A percentile compares a stretch with the other conserved stretches of the same genome.
Evolutionary conservation across 1,140 invertebrate genomes (phyloP).

Genomic region (Ceratosolen fusciceps): DNA sequence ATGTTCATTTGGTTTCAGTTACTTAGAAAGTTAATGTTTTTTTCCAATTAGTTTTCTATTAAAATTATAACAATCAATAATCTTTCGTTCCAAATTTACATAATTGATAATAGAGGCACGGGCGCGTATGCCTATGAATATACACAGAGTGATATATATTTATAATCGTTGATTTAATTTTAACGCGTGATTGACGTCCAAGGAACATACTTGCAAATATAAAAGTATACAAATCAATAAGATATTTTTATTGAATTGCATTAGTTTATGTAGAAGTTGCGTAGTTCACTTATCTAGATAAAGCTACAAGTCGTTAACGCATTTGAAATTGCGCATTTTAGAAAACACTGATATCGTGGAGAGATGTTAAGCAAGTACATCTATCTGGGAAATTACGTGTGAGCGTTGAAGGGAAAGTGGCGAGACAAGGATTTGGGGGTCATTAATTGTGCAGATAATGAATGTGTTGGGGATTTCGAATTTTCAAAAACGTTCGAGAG

Average conservation of each 20-base stretch:
- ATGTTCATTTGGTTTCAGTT: too few species aligned
- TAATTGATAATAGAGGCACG: too few species aligned
- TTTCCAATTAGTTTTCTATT: too few species aligned
- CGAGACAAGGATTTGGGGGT: conserved; percentile 1
- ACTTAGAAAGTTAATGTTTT: too few species aligned
- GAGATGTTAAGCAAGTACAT: background rate
- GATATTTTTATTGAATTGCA: background rate
- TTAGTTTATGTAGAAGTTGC: background rate
- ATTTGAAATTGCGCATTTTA: background rate
- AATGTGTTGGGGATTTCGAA: conserved; percentile 14
- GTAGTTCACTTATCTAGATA: background rate
- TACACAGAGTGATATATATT: too few species aligned
- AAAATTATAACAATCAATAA: too few species aligned
- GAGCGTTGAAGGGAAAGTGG: background rate
- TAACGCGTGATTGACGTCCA: too few species aligned
- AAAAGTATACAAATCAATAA: too few species aligned
- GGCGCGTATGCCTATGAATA: too few species aligned
- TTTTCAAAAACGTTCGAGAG: background rate
- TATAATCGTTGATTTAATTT: too few species aligned
- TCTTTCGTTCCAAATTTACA: too few species aligned
- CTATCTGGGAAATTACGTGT: background rate
- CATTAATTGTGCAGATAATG: conserved; percentile 27
- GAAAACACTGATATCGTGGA: background rate
- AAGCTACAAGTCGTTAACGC: background rate
- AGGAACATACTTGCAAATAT: too few species aligned